A percentile compares a stretch with the other conserved stretches of the same genome.
These are phyloP conservation scores for Mesembrinibis cayennensis DNA, from an alignment of 2,113 vertebrate species.

Conservation along the genomic window DNA sequence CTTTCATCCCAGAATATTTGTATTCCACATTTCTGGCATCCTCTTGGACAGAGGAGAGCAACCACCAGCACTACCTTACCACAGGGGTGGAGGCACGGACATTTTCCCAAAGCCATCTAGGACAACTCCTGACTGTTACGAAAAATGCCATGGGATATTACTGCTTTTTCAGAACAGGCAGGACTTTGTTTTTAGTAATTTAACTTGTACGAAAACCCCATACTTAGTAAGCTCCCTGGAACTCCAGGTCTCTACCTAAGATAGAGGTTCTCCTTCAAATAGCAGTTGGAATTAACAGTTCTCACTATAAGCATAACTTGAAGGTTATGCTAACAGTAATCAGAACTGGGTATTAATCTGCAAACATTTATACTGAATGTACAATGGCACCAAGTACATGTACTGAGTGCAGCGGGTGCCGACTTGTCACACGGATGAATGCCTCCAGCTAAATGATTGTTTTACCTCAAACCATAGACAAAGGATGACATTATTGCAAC, in stretches of 20 bases:
- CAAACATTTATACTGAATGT: constrained; percentile 19
- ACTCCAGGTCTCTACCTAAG: not conserved
- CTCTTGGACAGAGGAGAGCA: not conserved
- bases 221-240: not conserved
- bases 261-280: not conserved
- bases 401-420: not conserved
- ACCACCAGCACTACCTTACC: not conserved
- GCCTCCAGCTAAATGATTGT: not conserved
- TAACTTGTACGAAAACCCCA: not conserved
- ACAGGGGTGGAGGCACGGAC: not conserved
- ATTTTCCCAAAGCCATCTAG: not conserved
- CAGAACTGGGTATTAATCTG: constrained; percentile 4
- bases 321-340: constrained; percentile 41
- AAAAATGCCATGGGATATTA: not conserved
- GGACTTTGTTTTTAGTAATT: not conserved
- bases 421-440: not conserved
- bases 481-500: not conserved
- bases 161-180: not conserved
- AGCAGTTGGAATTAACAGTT: not conserved
- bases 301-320: not conserved
- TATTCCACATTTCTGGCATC: not conserved
- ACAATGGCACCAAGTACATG: not conserved
- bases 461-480: not conserved
- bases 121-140: not conserved
- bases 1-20: not conserved